These are phyloP conservation scores for Menura novaehollandiae DNA, from an alignment of 2,113 vertebrate genomes.

Conservation along the genomic window DNA sequence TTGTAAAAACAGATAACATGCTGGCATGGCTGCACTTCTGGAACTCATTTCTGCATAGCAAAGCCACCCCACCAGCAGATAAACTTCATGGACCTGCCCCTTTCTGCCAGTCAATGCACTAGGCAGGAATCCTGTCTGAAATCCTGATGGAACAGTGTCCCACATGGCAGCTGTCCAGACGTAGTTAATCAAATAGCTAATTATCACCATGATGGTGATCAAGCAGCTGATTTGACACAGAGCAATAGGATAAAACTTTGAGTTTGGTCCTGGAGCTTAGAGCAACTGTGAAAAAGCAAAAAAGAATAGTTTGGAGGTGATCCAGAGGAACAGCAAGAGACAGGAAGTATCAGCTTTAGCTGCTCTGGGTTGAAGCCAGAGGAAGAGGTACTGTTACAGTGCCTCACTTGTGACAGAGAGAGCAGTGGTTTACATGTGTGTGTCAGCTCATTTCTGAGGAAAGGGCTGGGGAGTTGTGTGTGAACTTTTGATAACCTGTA, in stretches of 20 bases:
- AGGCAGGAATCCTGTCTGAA: neutral
- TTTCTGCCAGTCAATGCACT: neutral
- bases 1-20: neutral
- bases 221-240: neutral
- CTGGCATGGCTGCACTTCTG: neutral
- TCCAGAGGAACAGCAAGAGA: neutral
- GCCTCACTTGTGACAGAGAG: neutral
- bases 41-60: neutral
- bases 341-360: neutral
- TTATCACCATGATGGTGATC: neutral
- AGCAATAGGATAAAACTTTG: neutral
- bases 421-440: neutral
- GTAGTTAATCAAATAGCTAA: neutral
- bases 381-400: neutral
- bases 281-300: neutral
- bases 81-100: neutral
- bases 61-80: neutral
- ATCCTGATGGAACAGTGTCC: neutral
- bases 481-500: neutral
- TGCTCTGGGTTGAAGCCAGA: neutral
- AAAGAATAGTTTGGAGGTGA: neutral
- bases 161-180: neutral
- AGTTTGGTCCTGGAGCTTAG: neutral
- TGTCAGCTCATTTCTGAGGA: neutral
- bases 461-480: neutral